Evolutionary conservation across 2,797 vertebrate species (phyloP).

Genomic region (Phrynocephalus guinanensis): DNA sequence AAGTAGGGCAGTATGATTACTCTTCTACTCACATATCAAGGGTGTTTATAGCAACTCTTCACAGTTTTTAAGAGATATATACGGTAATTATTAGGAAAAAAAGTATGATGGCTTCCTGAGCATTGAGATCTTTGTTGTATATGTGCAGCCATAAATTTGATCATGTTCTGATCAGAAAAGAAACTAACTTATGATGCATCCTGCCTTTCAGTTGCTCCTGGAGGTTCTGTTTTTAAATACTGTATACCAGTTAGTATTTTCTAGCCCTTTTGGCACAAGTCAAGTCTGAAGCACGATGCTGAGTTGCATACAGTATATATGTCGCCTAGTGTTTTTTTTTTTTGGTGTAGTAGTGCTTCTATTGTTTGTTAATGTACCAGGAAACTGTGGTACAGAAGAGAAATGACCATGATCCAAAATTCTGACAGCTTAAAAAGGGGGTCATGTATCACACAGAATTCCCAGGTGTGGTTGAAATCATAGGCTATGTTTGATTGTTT

Average conservation of each 20-base stretch:
- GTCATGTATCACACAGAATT: background rate
- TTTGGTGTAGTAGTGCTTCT: background rate
- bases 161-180: background rate
- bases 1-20: conserved; percentile 53
- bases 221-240: background rate
- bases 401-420: background rate
- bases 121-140: conserved; percentile 1
- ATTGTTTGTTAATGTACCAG: background rate
- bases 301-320: background rate
- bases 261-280: background rate
- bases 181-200: background rate
- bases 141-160: background rate
- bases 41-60: conserved; percentile 26
- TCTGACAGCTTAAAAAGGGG: background rate
- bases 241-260: no score
- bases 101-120: conserved; percentile 3
- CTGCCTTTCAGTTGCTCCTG: background rate
- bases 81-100: conserved; percentile 14
- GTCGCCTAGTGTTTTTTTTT: background rate
- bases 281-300: background rate
- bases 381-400: background rate
- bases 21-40: background rate
- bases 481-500: background rate
- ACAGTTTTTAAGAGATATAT: conserved; percentile 2
- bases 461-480: background rate